Base-by-base conservation (phyloP, 2,113 vertebrate species). In the Bufo bufo region DNA sequence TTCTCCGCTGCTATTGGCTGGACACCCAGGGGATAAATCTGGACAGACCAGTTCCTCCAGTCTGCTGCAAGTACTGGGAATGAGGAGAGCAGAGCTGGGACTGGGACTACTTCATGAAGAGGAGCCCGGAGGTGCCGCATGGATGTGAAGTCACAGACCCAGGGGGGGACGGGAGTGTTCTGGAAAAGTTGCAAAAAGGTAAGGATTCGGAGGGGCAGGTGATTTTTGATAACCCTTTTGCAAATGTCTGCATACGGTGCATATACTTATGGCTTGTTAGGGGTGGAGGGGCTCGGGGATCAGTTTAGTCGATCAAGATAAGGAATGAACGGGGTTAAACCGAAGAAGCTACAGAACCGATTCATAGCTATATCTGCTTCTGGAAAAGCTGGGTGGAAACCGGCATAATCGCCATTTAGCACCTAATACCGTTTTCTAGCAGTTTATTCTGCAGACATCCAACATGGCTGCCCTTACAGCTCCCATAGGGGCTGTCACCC, bases 11-110 rank as follows among this genome's bases (percentile, higher is more conserved):
- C 43, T 65, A 65, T 65, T 82, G 80, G 80, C 59, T 82, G 43
- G 7, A 33, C 33, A 33, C 52, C 52, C 54, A 16, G 2, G 16
- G 49, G 80, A 45, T 63, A 49, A 63, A 82, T 63, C 59, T 23
- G 33, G 80, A 47, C 59, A 12, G 80, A 82, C 80, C 80, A n/a
- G 80, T 82, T 78, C 20, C n/a, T 78, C 50, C 47, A 75, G 72
- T 75, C 16, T 81, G 56, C 23, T 33, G 23, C 11, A 3, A 1
- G 56, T 43, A 45, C 78, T 81, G 54, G 33, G 52, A 17, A 54
- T 9, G 54, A 47, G 74, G 6, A 59, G 78, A 4, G 33, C 80
- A 65, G 59, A 63, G 45, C 59, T 7, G 80, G 43, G 77, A 56
- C 77, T 54, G 49, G 1, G 45, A 43, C 16, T 45, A 17, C 13